These are phyloP conservation scores for Eolophus roseicapilla DNA, from an alignment of 2,113 vertebrate genomes.

Conservation along the genomic window DNA sequence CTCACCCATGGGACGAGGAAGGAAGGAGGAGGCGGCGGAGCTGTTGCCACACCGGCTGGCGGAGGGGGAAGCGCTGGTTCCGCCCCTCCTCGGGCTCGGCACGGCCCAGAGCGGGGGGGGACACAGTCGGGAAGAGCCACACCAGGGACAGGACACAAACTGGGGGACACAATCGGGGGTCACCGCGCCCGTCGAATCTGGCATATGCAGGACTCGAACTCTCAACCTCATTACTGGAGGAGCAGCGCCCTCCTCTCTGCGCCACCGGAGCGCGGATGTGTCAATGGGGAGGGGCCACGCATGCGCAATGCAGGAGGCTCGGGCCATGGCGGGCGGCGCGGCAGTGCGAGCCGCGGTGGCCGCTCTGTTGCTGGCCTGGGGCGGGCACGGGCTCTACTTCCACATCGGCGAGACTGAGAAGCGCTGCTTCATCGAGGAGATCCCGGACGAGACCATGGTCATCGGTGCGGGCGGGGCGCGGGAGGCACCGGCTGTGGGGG, in stretches of 20 bases:
- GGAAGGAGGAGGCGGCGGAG: neutral
- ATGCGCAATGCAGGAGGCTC: neutral
- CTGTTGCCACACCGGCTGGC: neutral
- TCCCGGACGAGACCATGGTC: constrained; percentile 95
- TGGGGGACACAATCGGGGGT: rapidly evolving
- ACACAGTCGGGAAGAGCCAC: neutral
- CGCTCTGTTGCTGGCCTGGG: neutral
- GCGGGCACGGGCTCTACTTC: constrained; percentile 82
- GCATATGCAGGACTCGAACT: neutral
- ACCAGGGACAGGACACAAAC: no score
- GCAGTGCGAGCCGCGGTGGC: neutral
- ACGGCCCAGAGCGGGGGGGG: no score
- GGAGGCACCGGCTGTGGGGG: neutral
- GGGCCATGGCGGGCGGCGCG: neutral
- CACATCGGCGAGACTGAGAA: constrained; percentile 94
- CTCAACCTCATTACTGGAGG: rapidly evolving
- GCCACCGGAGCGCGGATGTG: neutral
- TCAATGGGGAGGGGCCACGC: neutral
- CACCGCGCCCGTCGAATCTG: no score
- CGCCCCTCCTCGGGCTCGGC: neutral
- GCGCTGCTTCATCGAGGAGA: constrained; percentile 93
- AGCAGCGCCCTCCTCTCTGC: neutral
- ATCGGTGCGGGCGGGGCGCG: constrained; percentile 78
- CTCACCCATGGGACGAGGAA: neutral
- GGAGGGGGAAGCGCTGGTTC: neutral